Evolutionary conservation across 2,113 vertebrate species (phyloP).

Genomic region (Halcyon malimbica): DNA sequence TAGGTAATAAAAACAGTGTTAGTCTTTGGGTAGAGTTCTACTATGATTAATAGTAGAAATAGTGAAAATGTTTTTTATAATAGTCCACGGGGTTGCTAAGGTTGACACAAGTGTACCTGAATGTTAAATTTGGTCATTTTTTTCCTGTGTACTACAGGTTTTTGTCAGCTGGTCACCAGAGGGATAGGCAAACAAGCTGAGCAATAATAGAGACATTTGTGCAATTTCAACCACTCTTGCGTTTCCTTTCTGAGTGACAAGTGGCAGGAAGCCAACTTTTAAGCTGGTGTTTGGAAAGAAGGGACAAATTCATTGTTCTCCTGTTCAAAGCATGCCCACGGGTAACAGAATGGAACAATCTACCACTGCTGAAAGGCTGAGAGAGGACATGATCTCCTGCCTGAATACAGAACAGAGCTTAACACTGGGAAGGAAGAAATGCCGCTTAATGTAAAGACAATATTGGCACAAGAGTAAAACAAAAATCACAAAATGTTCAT

Average conservation of each 20-base stretch:
- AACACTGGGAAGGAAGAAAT: neutral
- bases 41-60: neutral
- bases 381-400: neutral
- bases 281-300: neutral
- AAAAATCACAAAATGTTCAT: neutral
- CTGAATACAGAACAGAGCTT: neutral
- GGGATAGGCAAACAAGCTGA: neutral
- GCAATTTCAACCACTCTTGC: neutral
- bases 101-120: neutral
- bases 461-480: neutral
- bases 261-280: constrained; percentile 27
- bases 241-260: constrained; percentile 17
- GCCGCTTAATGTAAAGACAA: neutral
- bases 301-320: neutral
- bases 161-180: constrained; percentile 14
- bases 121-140: neutral
- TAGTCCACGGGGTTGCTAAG: neutral
- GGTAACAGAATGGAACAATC: neutral
- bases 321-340: neutral
- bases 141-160: neutral
- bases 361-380: neutral
- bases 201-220: constrained; percentile 20
- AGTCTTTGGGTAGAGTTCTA: neutral
- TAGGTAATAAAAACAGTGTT: neutral
- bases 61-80: neutral